Evolutionary conservation across 2,797 vertebrate species (phyloP).

Genomic region (Etheostoma perlongum): DNA sequence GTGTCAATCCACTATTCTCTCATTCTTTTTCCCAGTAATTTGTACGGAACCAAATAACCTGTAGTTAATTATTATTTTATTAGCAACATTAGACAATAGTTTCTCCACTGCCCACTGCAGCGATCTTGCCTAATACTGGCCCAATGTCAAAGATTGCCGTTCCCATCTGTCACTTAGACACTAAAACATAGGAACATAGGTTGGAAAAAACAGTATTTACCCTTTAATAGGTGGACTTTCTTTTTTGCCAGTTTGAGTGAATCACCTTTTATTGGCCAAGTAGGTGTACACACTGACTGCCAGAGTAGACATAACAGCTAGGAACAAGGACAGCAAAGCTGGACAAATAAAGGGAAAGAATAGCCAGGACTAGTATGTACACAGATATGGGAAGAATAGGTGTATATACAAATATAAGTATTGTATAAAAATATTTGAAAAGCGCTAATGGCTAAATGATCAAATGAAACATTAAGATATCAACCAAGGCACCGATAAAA

Average conservation of each 20-base stretch:
- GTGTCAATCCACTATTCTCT: neutral
- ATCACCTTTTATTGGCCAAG: neutral
- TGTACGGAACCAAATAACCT: neutral
- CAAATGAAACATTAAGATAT: too few relatives aligned
- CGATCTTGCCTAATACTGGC: too few relatives aligned
- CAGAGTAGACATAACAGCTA: neutral
- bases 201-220: too few relatives aligned
- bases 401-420: too few relatives aligned
- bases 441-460: too few relatives aligned
- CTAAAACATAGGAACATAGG: too few relatives aligned
- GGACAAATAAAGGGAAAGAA: neutral
- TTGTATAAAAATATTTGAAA: too few relatives aligned
- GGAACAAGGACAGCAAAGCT: neutral
- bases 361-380: neutral
- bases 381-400: neutral
- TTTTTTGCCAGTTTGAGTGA: constrained; percentile 1
- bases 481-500: too few relatives aligned
- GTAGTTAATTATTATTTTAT: neutral
- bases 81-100: neutral
- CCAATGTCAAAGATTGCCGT: too few relatives aligned
- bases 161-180: too few relatives aligned
- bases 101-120: too few relatives aligned
- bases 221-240: neutral
- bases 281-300: neutral
- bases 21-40: neutral